Evolutionary conservation across 2,888 invertebrate genomes (phyloP).

Genomic region (Lithophane semibrunnea): DNA sequence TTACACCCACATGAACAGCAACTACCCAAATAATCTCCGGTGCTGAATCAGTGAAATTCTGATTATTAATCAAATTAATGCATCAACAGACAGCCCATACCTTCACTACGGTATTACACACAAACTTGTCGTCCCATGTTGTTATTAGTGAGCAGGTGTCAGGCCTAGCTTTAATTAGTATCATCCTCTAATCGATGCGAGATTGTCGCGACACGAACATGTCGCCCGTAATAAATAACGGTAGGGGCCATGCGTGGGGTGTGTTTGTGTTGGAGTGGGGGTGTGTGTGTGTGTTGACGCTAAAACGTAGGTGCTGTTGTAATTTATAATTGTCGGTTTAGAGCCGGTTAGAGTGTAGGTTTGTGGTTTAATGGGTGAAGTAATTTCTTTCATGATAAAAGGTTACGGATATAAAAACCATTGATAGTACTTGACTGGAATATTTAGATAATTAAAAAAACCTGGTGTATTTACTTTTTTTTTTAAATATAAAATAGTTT

Average conservation of each 20-base stretch:
- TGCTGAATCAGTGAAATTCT: background rate
- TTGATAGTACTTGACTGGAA: background rate
- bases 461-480: background rate
- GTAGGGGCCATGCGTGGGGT: slow-evolving; percentile 43
- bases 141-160: slow-evolving; percentile 69
- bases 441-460: background rate
- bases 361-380: background rate
- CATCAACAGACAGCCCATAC: background rate
- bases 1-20: background rate
- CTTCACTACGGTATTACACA: slow-evolving; percentile 19
- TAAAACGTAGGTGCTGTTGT: slow-evolving; percentile 21
- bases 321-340: slow-evolving; percentile 31
- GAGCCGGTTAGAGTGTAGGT: background rate
- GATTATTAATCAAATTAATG: slow-evolving; percentile 22
- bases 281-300: background rate
- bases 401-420: background rate
- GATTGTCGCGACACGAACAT: slow-evolving; percentile 59
- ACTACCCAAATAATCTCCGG: background rate
- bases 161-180: slow-evolving; percentile 69
- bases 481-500: background rate
- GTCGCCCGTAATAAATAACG: slow-evolving; percentile 67
- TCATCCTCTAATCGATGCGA: slow-evolving; percentile 71
- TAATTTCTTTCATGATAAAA: background rate
- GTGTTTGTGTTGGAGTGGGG: background rate
- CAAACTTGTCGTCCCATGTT: slow-evolving; percentile 39